Evolutionary conservation across 2,797 vertebrate genomes (phyloP), one percentile per base, ranked within the genome.

Genomic region (Gephyroberyx darwinii): DNA sequence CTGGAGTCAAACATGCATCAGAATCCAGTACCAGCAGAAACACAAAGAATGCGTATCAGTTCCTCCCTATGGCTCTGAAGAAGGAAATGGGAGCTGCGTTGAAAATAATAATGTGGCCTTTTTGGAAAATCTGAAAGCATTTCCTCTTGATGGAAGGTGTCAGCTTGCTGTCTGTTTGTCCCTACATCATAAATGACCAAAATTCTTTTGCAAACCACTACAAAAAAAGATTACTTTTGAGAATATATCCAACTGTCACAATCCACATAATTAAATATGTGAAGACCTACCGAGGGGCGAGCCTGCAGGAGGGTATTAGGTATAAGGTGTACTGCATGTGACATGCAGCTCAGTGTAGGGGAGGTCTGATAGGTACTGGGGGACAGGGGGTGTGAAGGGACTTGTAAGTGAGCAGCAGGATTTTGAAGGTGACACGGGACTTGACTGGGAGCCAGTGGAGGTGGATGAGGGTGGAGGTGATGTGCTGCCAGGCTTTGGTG

Each of bases 151-250:
- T 80, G 65, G 66, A 81, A 79, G 65, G 30, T 52, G 65, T 26
- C 8, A 7, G 17, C 48, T 55, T 65, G 58, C 69, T 72, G 69
- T 78, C 74, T 79, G 41, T 43, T 43, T 39, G 16, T 50, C 64
- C 58, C 76, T 57, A 71, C 66, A 77, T 82, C 64, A 54, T 71
- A 73, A 86, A 85, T 77, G 65, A 79, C 81, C 76, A 88, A 84
- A 86, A 85, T 45, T 65, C 77, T 74, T 82, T 67, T 66, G 58
- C 33, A 69, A 83, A 51, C 60, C 58, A 9, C 6, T 26, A 13
- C 8, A 19, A 54, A 55, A 43, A 31, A 57, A 45, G n/a, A 17
- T 17, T 47, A 53, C 58, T 66, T 77, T 39, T 13, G 2, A 66
- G 26, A 66, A 75, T 19, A 75, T 31, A 64, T 30, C 17, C 16